A percentile compares a stretch with the other conserved stretches of the same genome.
Evolutionary conservation across 2,113 vertebrate genomes (phyloP).

Genomic region (Helogale parvula): DNA sequence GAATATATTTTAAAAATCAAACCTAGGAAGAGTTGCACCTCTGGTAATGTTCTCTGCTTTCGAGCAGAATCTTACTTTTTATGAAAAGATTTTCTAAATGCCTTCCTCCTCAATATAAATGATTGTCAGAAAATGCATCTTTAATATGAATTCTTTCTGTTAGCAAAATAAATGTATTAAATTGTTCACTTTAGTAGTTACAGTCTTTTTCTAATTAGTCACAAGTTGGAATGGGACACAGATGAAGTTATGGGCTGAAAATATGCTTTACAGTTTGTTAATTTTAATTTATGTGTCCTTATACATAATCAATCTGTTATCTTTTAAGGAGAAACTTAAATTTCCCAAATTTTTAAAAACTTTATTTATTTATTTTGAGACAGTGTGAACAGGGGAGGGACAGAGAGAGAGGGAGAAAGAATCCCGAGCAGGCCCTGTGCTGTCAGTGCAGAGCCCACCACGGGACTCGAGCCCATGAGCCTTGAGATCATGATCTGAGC

Average conservation of each 20-base stretch:
- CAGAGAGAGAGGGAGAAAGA: no score
- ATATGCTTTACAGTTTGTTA: background rate
- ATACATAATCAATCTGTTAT: background rate
- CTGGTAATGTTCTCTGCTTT: slow-evolving; percentile 36
- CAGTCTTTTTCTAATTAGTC: background rate
- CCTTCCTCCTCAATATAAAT: slow-evolving; percentile 19
- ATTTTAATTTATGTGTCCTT: slow-evolving; percentile 18
- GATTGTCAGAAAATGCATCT: background rate
- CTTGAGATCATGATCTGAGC: no score
- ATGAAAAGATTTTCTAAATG: slow-evolving; percentile 3
- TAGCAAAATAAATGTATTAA: slow-evolving; percentile 45
- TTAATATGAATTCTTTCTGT: slow-evolving; percentile 43
- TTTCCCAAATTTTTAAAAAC: background rate
- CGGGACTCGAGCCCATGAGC: no score
- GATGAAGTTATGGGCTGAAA: background rate
- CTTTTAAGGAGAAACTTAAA: background rate
- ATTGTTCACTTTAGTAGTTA: slow-evolving; percentile 2
- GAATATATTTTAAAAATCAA: slow-evolving; percentile 57
- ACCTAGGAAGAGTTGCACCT: background rate
- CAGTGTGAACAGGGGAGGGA: no score
- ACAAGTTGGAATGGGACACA: background rate
- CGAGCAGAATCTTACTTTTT: background rate
- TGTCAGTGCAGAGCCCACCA: no score
- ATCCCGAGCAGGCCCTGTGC: no score
- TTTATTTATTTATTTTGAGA: no score